Evolutionary conservation across 2,797 vertebrate genomes (phyloP).

Genomic region (Anabas testudineus): DNA sequence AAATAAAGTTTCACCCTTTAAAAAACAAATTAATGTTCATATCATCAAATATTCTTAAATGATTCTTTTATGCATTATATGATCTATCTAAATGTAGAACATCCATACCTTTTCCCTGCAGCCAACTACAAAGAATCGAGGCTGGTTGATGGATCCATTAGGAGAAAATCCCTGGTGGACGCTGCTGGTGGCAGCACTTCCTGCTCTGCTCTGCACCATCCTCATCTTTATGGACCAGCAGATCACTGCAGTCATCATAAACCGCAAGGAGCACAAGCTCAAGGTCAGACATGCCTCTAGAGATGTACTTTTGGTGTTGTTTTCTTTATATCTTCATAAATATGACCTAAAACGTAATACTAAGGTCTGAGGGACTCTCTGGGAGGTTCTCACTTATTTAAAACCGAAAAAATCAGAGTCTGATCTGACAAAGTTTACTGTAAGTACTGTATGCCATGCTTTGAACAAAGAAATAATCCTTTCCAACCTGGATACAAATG

Average conservation of each 20-base stretch:
- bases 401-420: too few species aligned
- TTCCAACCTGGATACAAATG: too few species aligned
- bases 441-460: too few species aligned
- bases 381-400: too few species aligned
- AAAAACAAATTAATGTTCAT: not conserved
- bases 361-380: too few species aligned
- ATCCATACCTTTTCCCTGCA: slow-evolving; percentile 51
- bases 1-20: too few species aligned
- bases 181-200: slow-evolving; percentile 89
- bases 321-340: not conserved
- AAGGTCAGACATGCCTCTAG: slow-evolving; percentile 85
- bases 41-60: not conserved
- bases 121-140: slow-evolving; percentile 92
- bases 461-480: too few species aligned
- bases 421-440: too few species aligned
- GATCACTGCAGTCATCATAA: slow-evolving; percentile 97
- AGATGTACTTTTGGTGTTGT: not conserved
- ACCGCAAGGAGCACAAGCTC: slow-evolving; percentile 96
- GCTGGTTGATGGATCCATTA: slow-evolving; percentile 95
- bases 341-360: too few species aligned
- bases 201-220: slow-evolving; percentile 95
- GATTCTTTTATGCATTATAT: not conserved
- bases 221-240: slow-evolving; percentile 99
- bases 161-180: slow-evolving; percentile 96
- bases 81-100: slow-evolving; percentile 27